A percentile compares a stretch with the other conserved stretches of the same genome.
These are phyloP conservation scores for Etia nguti DNA, from an alignment of 2,113 vertebrate genomes.

Conservation along the genomic window DNA sequence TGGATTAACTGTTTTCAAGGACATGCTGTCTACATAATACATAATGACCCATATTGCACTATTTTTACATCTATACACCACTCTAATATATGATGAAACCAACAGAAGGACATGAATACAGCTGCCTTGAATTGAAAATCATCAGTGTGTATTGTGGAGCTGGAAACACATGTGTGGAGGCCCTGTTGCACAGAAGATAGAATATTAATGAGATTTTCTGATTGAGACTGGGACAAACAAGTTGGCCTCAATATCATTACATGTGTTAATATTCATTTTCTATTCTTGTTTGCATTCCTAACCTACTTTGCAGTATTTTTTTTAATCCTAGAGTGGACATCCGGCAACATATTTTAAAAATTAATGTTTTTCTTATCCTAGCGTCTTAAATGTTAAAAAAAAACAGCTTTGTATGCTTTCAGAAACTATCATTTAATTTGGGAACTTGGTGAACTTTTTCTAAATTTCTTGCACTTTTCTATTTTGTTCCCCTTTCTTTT, in stretches of 20 bases:
- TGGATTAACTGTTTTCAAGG: conserved; percentile 28
- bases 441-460: not conserved
- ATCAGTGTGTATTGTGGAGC: not conserved
- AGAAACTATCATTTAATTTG: not conserved
- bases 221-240: not conserved
- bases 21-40: not conserved
- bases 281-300: not conserved
- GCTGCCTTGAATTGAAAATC: not conserved
- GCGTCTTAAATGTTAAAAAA: not conserved
- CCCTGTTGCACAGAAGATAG: conserved; percentile 2
- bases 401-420: not conserved
- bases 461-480: not conserved
- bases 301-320: not conserved
- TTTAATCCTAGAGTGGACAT: not conserved
- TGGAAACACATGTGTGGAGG: conserved; percentile 1
- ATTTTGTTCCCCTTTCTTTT: not conserved
- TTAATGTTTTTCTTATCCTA: not conserved
- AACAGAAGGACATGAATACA: not conserved
- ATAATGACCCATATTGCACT: not conserved
- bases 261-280: conserved; percentile 23
- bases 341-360: not conserved
- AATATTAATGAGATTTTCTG: conserved; percentile 24
- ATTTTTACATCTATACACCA: not conserved
- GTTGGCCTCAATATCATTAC: not conserved
- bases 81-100: not conserved